Evolutionary conservation across 2,888 invertebrate species (phyloP), one percentile per base, ranked within the genome.

Genomic region (Blastobasis adustella): DNA sequence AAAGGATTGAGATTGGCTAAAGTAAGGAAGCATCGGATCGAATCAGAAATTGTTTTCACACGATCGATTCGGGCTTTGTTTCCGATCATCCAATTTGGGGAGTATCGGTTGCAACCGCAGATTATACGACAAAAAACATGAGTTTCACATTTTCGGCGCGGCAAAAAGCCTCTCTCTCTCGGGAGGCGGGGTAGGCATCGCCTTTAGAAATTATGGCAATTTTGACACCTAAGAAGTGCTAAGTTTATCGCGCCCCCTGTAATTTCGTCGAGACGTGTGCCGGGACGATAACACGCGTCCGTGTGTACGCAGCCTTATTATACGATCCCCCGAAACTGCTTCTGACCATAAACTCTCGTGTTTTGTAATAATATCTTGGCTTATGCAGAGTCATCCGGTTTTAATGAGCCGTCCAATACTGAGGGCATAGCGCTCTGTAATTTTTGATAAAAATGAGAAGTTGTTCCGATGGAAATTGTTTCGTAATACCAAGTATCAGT

Each of bases 141-240:
- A 78, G 80, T 69, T 61, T 53, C 64, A 76, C 71, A 67, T 73
- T 79, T 82, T 79, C 63, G 72, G 70, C 71, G 66, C 60, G 65
- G 78, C 78, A 85, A 87, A 87, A 87, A 82, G 83, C 79, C 85
- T 82, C 83, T 79, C 6, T 76, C 76, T 72, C 73, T 81, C 78
- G 77, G 69, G 65, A 73, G 83, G 86, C 82, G 87, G 74, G 80
- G 77, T 74, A 68, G 69, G 73, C 67, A 69, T 66, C 70, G 67
- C 71, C 71, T 68, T 75, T 75, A 72, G 66, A 76, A 83, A 87
- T 88, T 85, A 87, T 79, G 87, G 87, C 86, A 88, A 88, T 88
- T 85, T 88, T 87, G 76, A 88, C 87, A 88, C 87, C 87, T 87
- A 77, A 80, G 74, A 68, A 82, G 86, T 83, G 87, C 82, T 85